Conservation (phyloP, 2,888 invertebrate species). For the Syrista parreyssii region DNA sequence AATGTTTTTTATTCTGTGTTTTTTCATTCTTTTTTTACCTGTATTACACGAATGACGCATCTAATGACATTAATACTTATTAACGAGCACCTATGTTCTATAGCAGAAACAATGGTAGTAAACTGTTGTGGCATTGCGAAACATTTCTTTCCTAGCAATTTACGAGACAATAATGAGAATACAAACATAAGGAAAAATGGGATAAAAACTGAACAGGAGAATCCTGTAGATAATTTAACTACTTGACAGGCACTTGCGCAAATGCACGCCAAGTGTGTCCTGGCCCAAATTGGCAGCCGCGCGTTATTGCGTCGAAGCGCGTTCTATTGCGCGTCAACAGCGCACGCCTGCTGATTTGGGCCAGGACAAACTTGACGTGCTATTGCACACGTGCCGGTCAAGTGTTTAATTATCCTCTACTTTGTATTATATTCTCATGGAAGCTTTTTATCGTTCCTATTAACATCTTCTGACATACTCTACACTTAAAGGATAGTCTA, state of each 20-base stretch:
- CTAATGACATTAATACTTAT: background rate
- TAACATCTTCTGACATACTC: background rate
- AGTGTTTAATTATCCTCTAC: background rate
- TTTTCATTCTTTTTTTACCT: background rate
- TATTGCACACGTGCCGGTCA: too few species aligned
- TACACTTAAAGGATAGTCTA: background rate
- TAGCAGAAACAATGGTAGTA: background rate
- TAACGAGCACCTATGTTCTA: background rate
- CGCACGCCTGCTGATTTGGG: too few species aligned
- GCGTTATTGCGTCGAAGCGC: too few species aligned
- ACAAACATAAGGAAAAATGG: background rate
- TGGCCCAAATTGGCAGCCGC: too few species aligned
- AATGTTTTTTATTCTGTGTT: background rate
- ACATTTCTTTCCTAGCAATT: background rate
- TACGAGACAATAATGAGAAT: background rate
- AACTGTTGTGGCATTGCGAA: background rate
- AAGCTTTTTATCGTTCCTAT: background rate
- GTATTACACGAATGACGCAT: background rate
- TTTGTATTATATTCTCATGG: background rate
- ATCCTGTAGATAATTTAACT: background rate
- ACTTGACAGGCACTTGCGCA: too few species aligned
- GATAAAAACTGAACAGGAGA: background rate
- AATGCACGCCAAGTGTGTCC: too few species aligned
- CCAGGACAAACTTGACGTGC: too few species aligned
- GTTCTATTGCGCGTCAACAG: too few species aligned